Base-by-base conservation (phyloP, 2,888 invertebrate genomes). In the Microctonus hyperodae region DNA sequence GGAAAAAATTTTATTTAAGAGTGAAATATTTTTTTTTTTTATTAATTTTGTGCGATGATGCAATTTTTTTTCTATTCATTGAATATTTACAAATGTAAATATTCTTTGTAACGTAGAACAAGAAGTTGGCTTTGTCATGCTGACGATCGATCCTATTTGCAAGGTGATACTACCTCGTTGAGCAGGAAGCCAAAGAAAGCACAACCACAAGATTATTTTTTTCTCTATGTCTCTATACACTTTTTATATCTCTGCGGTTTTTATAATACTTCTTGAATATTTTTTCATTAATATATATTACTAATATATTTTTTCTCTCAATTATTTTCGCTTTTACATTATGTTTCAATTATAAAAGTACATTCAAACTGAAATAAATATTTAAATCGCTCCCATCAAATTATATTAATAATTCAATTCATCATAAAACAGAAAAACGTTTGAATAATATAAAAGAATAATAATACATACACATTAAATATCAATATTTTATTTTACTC, bases 151-250 rank as follows among this genome's bases (percentile, higher is more conserved):
- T 64, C 16, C 16, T 50, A n/a, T 56, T 11, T 9, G 56, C 22
- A 56, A 44, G 44, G 63, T 56, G 55, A 64, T 56, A 56, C 37
- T 44, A 31, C 35, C 22, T 44, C 13, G 13, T n/a, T n/a, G 55
- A 16, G 63, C 40, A 53, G 60, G 63, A 64, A 64, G 63, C 63
- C 63, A 56, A 20, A 56, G n/a, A 40, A 64, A 56, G 44, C 16
- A 28, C 40, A 53, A 64, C 56, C 63, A n/a, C 55, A 64, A 55
- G 40, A 64, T 56, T 44, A 64, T 56, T 44, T 64, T 40, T 22
- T 44, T 25, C 5, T 51, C 10, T 28, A n/a, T 51, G 23, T 25
- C 6, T 23, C 7, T 44, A 16, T 20, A 3, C 7, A 3, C 16
- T 28, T n/a, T 35, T 62, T 20, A 20, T 28, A 33, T 44, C 60